Percentiles rank a stretch among this genome's conserved stretches.
Evolutionary conservation across 2,888 invertebrate species (phyloP).

Genomic region (Lamproptera curius): DNA sequence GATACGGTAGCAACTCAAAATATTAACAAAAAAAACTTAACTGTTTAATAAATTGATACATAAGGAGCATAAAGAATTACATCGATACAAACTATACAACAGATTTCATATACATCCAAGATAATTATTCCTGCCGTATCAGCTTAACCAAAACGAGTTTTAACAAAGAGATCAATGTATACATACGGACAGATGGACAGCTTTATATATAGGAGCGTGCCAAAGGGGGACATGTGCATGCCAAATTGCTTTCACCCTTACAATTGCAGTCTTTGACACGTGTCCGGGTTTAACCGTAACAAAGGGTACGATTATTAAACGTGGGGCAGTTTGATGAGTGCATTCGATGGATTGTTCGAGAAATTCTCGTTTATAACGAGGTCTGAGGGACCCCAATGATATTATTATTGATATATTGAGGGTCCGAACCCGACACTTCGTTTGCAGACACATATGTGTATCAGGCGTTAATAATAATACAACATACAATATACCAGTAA

Average conservation of each 20-base stretch:
- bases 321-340: not conserved
- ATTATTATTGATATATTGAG: not conserved
- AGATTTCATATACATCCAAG: too few species aligned
- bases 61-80: too few species aligned
- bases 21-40: too few species aligned
- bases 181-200: slow-evolving; percentile 29
- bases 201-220: slow-evolving; percentile 39
- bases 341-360: not conserved
- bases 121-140: too few species aligned
- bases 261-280: slow-evolving; percentile 60
- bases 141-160: slow-evolving; percentile 9
- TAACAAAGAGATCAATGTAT: slow-evolving; percentile 3
- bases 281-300: slow-evolving; percentile 45
- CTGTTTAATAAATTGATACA: too few species aligned
- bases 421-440: not conserved
- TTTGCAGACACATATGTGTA: not conserved
- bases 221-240: slow-evolving; percentile 36
- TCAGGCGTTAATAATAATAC: not conserved
- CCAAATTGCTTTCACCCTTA: slow-evolving; percentile 59
- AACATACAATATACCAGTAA: not conserved
- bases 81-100: too few species aligned
- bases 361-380: too few species aligned
- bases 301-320: slow-evolving; percentile 22
- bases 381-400: too few species aligned
- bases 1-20: too few species aligned